Base-by-base conservation (phyloP, 2,888 invertebrate genomes). In the Ypsolopha scabrella region DNA sequence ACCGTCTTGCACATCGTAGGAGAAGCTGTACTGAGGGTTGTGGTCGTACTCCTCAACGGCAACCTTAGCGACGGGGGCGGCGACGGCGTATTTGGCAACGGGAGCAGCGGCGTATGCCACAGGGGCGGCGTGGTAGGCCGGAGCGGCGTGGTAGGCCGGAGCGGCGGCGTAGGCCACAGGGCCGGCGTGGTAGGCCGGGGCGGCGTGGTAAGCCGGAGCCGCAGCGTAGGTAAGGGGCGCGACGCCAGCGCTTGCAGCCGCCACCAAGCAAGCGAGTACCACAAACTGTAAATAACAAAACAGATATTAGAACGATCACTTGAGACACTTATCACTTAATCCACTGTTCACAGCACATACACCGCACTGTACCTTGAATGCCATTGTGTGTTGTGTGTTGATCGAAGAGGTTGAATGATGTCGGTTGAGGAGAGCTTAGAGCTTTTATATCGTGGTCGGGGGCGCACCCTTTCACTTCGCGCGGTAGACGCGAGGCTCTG, bases 1-100 rank as follows among this genome's bases (percentile, higher is more conserved):
- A 10, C 66, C 63, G 57, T 72, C 72, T 46, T 72, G 72, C 48
- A 61, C 72, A 48, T 65, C 63, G 57, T 70, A 55, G 9, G 59
- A 56, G 51, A 49, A 48, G 38, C 44, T 53, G 51, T 38, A 59
- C 58, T 50, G 92, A 91, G 60, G 89, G 91, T 92, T 90, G 89
- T 90, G 47, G 52, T 54, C 56, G 57, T 14, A 60, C 34, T 51
- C 87, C 43, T 54, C 55, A 39, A 49, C 52, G 33, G 50, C 44
- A 1, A 36, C 34, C 34, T 49, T 71, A 2, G 74, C 69, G 9
- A 66, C 68, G 1, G 73, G 63, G 0, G 72, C 71, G 6, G 64
- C 53, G 53, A 64, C 68, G 1, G 69, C 65, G 13, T 72, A 72
- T 2, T 60, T 60, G 8, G 38, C 56, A 1, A 56, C 58, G 35